phyloP scores from a whole-genome alignment of 1,140 invertebrate genomes.

The Mesaphorura yosii region DNA sequence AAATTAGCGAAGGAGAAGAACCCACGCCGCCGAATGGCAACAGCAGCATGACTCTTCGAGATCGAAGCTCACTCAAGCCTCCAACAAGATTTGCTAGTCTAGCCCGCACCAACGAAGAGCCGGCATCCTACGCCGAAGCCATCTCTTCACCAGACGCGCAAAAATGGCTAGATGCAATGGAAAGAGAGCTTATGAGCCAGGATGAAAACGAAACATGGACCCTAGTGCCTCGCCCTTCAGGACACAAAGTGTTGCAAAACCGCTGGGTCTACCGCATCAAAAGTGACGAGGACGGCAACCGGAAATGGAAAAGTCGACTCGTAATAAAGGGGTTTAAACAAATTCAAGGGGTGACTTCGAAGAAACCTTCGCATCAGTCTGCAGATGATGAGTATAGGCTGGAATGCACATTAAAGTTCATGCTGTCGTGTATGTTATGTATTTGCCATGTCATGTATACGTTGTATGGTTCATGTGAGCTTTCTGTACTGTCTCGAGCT shows the following conservation, averaged over 20 bases:
- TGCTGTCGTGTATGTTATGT: no score
- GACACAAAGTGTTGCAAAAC: conserved; percentile 25
- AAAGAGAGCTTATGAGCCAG: conserved; percentile 25
- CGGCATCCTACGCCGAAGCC: conserved; percentile 21
- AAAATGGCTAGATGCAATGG: conserved; percentile 28
- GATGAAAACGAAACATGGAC: conserved; percentile 30
- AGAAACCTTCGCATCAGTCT: conserved; percentile 38
- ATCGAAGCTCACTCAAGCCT: no score
- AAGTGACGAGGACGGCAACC: not conserved
- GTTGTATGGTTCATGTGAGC: no score
- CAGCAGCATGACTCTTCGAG: not conserved
- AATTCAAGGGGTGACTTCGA: conserved; percentile 35
- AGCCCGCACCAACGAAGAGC: not conserved
- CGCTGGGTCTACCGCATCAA: conserved; percentile 21
- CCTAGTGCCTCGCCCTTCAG: conserved; percentile 34
- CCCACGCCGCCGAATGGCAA: not conserved
- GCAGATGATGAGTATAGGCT: no score
- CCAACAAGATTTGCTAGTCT: not conserved
- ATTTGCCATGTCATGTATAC: no score
- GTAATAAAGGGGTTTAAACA: conserved; percentile 37
- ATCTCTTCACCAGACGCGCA: conserved; percentile 11
- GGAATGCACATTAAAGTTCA: no score
- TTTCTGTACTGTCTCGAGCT: no score
- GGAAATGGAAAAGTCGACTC: conserved; percentile 33
- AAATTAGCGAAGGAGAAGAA: not conserved